phyloP scores from a whole-genome alignment of 2,113 vertebrate genomes.

The Macrotis lagotis region DNA sequence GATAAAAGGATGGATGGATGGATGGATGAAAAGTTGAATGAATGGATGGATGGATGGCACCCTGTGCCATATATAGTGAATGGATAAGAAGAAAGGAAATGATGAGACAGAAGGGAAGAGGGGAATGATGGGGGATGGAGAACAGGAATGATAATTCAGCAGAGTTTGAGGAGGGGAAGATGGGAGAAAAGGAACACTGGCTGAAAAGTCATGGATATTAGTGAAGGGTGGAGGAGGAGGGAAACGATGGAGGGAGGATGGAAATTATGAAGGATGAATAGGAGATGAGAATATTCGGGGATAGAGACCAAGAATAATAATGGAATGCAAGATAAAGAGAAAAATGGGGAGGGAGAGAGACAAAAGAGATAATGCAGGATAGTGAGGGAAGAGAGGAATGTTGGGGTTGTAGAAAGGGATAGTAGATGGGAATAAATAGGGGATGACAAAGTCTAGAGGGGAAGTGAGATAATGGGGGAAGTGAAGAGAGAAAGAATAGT shows the following conservation, averaged over 20 bases:
- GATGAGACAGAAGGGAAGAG: too few relatives aligned
- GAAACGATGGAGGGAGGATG: neutral
- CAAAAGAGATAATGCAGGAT: neutral
- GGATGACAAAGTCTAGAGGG: neutral
- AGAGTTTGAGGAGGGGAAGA: neutral
- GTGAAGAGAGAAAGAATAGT: neutral
- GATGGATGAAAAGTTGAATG: neutral
- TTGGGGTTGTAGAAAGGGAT: neutral
- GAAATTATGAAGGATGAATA: neutral
- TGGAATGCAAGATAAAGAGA: neutral
- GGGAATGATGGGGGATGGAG: neutral
- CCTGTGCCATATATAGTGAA: too few relatives aligned
- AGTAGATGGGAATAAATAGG: neutral
- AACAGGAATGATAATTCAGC: neutral
- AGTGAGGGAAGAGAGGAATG: neutral
- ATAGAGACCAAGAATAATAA: neutral
- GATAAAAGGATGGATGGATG: too few relatives aligned
- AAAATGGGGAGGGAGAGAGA: neutral
- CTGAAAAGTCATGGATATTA: neutral
- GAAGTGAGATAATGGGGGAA: constrained; percentile 8
- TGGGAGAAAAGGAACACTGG: neutral
- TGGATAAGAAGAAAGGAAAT: neutral
- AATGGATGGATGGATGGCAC: too few relatives aligned
- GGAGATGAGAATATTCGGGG: neutral
- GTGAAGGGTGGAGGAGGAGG: neutral